Conservation (phyloP, 1,140 invertebrate genomes). For the Zaprionus nigranus region DNA sequence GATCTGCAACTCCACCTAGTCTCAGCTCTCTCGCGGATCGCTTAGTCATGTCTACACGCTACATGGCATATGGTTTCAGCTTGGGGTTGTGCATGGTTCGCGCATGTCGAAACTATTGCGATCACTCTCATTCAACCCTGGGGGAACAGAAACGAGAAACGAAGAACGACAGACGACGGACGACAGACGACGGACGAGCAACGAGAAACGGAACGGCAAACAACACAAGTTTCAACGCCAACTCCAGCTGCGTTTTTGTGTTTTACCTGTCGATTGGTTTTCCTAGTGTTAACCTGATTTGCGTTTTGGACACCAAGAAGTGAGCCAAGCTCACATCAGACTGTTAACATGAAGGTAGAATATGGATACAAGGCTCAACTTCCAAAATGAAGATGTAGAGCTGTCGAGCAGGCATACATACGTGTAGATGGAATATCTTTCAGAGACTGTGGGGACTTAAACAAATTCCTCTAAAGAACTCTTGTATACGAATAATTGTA, state of each 20-base stretch:
- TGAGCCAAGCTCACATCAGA: conserved; percentile 1
- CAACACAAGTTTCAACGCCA: conserved; percentile 63
- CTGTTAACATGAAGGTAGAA: conserved; percentile 14
- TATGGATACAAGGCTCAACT: not conserved
- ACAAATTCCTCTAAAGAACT: too few relatives aligned
- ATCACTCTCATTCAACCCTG: conserved; percentile 33
- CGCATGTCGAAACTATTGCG: conserved; percentile 20
- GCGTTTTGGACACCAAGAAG: not conserved
- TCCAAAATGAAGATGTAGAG: conserved; percentile 11
- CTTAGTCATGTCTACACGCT: conserved; percentile 44
- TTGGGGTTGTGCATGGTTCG: not conserved
- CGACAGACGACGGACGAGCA: too few relatives aligned
- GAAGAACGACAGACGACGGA: not conserved
- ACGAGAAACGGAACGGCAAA: not conserved
- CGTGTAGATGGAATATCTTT: not conserved
- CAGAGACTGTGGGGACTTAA: too few relatives aligned
- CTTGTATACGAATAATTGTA: too few relatives aligned
- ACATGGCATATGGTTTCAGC: conserved; percentile 1
- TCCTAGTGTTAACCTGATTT: conserved; percentile 20
- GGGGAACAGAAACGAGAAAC: not conserved
- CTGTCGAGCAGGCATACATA: not conserved
- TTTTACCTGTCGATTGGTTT: conserved; percentile 32
- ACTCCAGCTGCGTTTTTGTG: conserved; percentile 63
- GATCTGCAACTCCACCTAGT: conserved; percentile 62
- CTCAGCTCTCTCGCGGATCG: conserved; percentile 28